A percentile compares a stretch with the other conserved stretches of the same genome.
Evolutionary conservation across 1,140 invertebrate genomes (phyloP).

Genomic region (Trichonephila inaurata): DNA sequence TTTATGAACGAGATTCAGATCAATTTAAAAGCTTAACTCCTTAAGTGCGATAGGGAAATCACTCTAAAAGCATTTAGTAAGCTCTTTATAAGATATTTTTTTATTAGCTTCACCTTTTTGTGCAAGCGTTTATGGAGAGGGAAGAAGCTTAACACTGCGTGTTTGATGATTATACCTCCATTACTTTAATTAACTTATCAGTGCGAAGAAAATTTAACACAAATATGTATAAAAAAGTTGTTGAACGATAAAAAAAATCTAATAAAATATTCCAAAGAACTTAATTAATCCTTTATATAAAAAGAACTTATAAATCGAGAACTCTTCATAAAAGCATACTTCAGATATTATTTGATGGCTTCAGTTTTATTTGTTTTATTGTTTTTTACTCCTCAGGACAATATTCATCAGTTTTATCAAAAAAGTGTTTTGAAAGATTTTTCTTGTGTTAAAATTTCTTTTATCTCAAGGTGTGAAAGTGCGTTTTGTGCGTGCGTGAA

Average conservation of each 20-base stretch:
- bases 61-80: slow-evolving; percentile 34
- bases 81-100: slow-evolving; percentile 46
- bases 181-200: slow-evolving; percentile 67
- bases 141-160: slow-evolving; percentile 48
- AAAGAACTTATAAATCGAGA: slow-evolving; percentile 46
- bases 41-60: slow-evolving; percentile 56
- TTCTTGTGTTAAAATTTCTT: background rate
- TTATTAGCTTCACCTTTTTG: slow-evolving; percentile 24
- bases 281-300: slow-evolving; percentile 43
- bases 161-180: slow-evolving; percentile 60
- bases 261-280: slow-evolving; percentile 7
- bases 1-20: slow-evolving; percentile 38
- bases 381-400: background rate
- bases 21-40: slow-evolving; percentile 54
- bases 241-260: background rate
- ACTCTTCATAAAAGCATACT: slow-evolving; percentile 11
- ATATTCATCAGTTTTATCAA: background rate
- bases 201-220: slow-evolving; percentile 47
- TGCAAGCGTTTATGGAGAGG: background rate
- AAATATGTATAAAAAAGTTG: slow-evolving; percentile 12
- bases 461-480: too few relatives aligned
- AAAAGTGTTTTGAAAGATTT: background rate
- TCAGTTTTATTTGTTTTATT: slow-evolving; percentile 1
- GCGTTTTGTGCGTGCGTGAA: too few relatives aligned
- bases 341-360: background rate